These are phyloP conservation scores for Florisuga fusca DNA, from an alignment of 2,797 vertebrate species.

Conservation along the genomic window DNA sequence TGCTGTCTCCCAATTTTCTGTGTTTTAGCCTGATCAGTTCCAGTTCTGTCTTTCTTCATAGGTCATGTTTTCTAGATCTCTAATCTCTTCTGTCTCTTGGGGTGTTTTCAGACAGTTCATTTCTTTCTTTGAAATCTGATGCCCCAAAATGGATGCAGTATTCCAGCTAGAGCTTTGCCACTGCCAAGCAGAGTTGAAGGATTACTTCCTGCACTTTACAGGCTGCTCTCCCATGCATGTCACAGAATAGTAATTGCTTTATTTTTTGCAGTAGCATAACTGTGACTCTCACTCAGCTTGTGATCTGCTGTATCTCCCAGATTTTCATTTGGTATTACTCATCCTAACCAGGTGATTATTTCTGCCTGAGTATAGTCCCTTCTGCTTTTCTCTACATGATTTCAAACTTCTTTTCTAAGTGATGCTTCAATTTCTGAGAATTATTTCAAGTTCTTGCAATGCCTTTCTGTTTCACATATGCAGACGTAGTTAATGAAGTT, in stretches of 20 bases:
- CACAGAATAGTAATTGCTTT: neutral
- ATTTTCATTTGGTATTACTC: neutral
- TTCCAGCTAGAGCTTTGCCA: conserved; percentile 11
- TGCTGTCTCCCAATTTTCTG: conserved; percentile 5
- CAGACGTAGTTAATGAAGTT: neutral
- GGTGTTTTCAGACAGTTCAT: conserved; percentile 30
- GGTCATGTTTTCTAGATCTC: conserved; percentile 41
- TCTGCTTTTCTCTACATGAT: neutral
- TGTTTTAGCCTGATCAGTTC: conserved; percentile 23
- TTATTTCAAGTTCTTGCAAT: neutral
- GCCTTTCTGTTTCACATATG: neutral
- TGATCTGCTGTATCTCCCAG: neutral
- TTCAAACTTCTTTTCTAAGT: neutral
- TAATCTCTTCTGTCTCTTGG: conserved; percentile 10
- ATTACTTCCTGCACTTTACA: conserved; percentile 13
- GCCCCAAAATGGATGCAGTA: conserved; percentile 20
- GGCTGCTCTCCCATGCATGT: neutral
- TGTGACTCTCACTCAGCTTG: neutral
- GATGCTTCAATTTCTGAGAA: neutral
- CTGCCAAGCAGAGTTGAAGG: neutral
- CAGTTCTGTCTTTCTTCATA: conserved; percentile 27
- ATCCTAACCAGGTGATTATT: neutral
- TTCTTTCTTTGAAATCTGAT: conserved; percentile 58
- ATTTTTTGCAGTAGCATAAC: conserved; percentile 18
- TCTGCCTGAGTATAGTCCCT: neutral